Conservation (phyloP, 2,888 invertebrate genomes). For the Yponomeuta evonymella region DNA sequence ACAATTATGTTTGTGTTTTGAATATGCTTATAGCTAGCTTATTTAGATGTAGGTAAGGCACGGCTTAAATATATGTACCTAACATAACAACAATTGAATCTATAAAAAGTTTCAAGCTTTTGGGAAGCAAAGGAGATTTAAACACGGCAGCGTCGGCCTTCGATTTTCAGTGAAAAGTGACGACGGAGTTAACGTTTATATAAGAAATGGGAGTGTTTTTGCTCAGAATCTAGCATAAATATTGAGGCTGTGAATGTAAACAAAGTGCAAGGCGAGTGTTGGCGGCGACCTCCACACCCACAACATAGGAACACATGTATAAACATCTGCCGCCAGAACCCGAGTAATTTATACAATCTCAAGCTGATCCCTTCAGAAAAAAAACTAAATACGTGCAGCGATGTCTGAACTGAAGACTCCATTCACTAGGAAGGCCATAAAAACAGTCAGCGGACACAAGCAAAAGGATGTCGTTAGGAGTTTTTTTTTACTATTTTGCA, state of each 20-base stretch:
- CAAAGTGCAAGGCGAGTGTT: conserved; percentile 36
- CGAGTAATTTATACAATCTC: conserved; percentile 30
- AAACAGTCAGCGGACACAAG: neutral
- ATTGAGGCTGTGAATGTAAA: conserved; percentile 34
- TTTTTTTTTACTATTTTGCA: neutral
- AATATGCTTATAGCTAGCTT: too few relatives aligned
- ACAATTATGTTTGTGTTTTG: too few relatives aligned
- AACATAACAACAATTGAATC: too few relatives aligned
- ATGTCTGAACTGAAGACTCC: conserved; percentile 4
- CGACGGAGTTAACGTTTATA: neutral
- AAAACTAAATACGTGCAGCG: neutral
- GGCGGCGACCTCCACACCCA: conserved; percentile 61
- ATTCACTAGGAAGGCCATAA: conserved; percentile 2
- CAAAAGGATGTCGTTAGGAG: neutral
- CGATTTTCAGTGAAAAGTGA: conserved; percentile 15
- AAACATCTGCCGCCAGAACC: conserved; percentile 43
- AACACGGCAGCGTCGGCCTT: neutral
- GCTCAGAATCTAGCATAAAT: conserved; percentile 44
- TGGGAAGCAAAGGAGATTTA: neutral
- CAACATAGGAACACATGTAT: conserved; percentile 60
- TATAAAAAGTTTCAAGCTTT: too few relatives aligned
- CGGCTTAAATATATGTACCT: too few relatives aligned
- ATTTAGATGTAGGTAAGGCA: too few relatives aligned
- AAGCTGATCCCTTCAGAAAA: neutral
- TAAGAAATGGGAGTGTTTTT: conserved; percentile 26